Evolutionary conservation across 2,113 vertebrate species (phyloP), one percentile per base, ranked within the genome.

Genomic region (Steatornis caripensis): DNA sequence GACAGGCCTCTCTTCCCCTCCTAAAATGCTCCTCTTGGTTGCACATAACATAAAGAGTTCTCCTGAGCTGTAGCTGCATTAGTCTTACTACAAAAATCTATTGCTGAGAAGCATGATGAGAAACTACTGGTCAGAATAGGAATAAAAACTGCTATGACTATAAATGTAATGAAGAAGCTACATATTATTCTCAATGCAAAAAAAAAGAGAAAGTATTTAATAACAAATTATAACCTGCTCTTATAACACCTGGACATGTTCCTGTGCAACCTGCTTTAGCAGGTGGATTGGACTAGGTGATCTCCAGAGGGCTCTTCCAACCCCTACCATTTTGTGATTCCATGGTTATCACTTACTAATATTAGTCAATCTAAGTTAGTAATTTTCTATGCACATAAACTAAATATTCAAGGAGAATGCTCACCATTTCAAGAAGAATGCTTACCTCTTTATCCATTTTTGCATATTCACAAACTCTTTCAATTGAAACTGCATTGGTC

Each of bases 371-470:
- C 17, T 23, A 53, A 22, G 12, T 19, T n/a, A 39, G 34, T 30
- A 0, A 61, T 61, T 79, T 54, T 70, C 49, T 79, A 30, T 46
- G 55, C 46, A 84, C 26, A 29, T 29, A 94, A 34, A 62, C 51
- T 36, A 66, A 69, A 54, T 32, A 51, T 22, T 41, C 34, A 86
- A 72, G n/a, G n/a, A n/a, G n/a, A n/a, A 82, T 30, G 15, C 19
- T 69, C 48, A 68, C 55, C n/a, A 80, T 65, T 80, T 64, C 30
- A 82, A 46, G 37, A 79, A 61, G 29, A 93, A 55, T 53, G 45
- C 78, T 93, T 92, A 98, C 97, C 95, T 98, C 97, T 96, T 98
- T 97, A 86, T 96, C 70, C 53, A 96, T 94, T 88, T 97, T 94
- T 93, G 94, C 58, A 85, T 98, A 97, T 90, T 98, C 96, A 95